Conservation (phyloP, 2,113 vertebrate genomes). For the Pseudonaja textilis region DNA sequence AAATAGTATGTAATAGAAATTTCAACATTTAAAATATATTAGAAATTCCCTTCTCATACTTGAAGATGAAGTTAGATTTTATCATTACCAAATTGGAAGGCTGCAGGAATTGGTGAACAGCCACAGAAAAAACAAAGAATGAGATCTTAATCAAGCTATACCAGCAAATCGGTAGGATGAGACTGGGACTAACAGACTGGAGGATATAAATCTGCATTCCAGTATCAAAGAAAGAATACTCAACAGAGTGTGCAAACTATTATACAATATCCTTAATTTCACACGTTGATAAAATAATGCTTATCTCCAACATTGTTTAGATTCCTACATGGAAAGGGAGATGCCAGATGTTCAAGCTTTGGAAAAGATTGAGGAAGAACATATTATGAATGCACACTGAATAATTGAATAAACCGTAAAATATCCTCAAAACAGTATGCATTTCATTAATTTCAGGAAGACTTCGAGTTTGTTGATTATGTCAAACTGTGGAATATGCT, state of each 20-base stretch:
- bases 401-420: neutral
- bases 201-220: neutral
- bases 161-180: neutral
- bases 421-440: neutral
- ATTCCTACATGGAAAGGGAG: too few relatives aligned
- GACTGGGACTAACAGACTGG: neutral
- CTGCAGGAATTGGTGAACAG: neutral
- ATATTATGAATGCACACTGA: neutral
- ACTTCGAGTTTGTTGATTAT: neutral
- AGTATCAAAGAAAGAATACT: neutral
- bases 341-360: constrained; percentile 14
- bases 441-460: neutral
- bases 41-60: neutral
- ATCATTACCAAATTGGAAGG: neutral
- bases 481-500: neutral
- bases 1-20: neutral
- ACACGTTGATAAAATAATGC: neutral
- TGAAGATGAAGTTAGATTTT: neutral
- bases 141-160: neutral
- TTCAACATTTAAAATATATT: neutral
- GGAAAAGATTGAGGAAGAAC: neutral
- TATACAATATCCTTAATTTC: neutral
- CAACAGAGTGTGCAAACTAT: neutral
- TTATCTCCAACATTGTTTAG: neutral
- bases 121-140: neutral